Evolutionary conservation across 2,888 invertebrate genomes (phyloP), one percentile per base, ranked within the genome.

Genomic region (Carcina quercana): DNA sequence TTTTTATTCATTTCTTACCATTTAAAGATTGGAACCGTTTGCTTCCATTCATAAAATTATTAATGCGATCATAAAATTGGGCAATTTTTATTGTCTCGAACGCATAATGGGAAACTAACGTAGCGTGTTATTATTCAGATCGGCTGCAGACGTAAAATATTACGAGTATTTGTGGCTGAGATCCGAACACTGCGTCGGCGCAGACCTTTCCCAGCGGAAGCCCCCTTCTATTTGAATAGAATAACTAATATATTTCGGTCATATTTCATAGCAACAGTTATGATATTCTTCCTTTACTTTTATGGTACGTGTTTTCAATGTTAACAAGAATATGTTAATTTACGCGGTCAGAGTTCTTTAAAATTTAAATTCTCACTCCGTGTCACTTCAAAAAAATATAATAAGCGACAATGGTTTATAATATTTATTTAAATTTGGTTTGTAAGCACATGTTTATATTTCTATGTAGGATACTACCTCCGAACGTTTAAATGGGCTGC

Each of bases 1-100:
- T 59, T 73, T 71, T 74, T 75, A 70, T 76, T 73, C 67, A 70
- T 71, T 71, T 68, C 72, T 64, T 63, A 64, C 60, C 65, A 67
- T 73, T 68, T 60, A 66, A 73, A 64, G 69, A 65, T 69, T 75
- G 65, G 68, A 76, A 73, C 59, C 69, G 63, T 74, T 75, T 74
- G 80, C 78, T 75, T 73, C 79, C 78, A 80, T 83, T 83, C 82
- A 82, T 82, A 83, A 83, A 83, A 83, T 82, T 83, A 83, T 83
- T 83, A 78, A 83, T 83, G 83, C 56, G 78, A 74, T 83, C 83
- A 76, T 83, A 83, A 83, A 83, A 80, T 82, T 80, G 83, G 70
- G 79, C 75, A 82, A 83, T 79, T 83, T 83, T 83, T 83, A 83
- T 82, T 83, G 80, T 82, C 79, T 80, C 74, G 80, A 68, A 75